A percentile compares a stretch with the other conserved stretches of the same genome.
Conservation (phyloP, 2,113 vertebrate species). For the Microtus pennsylvanicus region DNA sequence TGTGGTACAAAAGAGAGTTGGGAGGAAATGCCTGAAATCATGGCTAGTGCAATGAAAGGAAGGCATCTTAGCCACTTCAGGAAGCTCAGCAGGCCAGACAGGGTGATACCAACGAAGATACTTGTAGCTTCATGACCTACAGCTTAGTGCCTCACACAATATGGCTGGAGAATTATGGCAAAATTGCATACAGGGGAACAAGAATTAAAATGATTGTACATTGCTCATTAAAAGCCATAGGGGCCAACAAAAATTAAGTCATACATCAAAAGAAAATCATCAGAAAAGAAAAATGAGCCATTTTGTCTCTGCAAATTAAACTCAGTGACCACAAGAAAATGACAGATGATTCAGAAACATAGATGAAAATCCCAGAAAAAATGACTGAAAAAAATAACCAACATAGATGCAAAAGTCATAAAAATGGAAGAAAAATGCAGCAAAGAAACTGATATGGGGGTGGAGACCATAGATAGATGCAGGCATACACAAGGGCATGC, state of each 20-base stretch:
- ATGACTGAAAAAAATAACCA: neutral
- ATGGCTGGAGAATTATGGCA: neutral
- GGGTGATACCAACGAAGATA: neutral
- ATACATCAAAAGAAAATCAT: no score
- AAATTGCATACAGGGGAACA: neutral
- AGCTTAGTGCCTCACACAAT: no score
- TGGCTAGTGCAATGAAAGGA: neutral
- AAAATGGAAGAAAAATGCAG: neutral
- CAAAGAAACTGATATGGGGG: neutral
- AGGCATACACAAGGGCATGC: neutral
- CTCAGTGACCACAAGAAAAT: neutral
- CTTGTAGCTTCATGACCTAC: neutral
- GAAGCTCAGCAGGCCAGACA: neutral
- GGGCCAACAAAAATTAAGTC: neutral
- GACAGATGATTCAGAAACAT: neutral
- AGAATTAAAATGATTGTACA: fast-evolving
- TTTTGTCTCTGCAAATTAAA: neutral
- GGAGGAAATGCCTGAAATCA: neutral
- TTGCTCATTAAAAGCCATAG: neutral
- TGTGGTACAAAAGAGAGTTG: no score
- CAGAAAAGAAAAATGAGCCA: neutral
- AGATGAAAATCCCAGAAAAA: neutral
- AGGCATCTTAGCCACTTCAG: neutral
- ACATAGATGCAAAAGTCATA: neutral
- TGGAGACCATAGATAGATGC: neutral